Evolutionary conservation across 2,113 vertebrate genomes (phyloP).

Genomic region (Stegastes partitus): DNA sequence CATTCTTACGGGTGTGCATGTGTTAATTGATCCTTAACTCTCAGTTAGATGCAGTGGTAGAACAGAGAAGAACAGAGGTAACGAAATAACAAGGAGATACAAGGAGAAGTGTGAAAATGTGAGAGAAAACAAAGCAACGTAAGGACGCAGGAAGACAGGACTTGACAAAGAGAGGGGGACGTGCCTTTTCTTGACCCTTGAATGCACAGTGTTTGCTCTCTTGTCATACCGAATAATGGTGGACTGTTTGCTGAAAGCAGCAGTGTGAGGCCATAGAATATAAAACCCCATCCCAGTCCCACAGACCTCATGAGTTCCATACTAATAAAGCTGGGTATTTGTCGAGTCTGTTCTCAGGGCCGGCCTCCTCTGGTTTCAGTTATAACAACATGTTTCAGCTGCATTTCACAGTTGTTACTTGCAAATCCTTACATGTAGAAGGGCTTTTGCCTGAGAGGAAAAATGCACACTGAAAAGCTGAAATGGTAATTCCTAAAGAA

Average conservation of each 20-base stretch:
- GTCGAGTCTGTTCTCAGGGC: conserved; percentile 48
- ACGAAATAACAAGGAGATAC: conserved; percentile 45
- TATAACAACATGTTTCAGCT: conserved; percentile 58
- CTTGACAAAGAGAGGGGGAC: conserved; percentile 59
- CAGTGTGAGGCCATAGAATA: conserved; percentile 78
- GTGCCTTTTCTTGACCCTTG: conserved; percentile 79
- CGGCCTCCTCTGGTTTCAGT: conserved; percentile 52
- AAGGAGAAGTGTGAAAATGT: conserved; percentile 52
- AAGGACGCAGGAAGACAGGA: conserved; percentile 57
- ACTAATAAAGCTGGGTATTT: conserved; percentile 75
- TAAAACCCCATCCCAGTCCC: conserved; percentile 68
- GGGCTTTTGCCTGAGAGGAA: conserved; percentile 44
- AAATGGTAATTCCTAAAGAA: conserved; percentile 64
- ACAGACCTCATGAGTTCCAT: conserved; percentile 69
- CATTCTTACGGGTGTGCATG: conserved; percentile 20
- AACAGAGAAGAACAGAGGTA: conserved; percentile 24
- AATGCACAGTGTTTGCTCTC: conserved; percentile 82
- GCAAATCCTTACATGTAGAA: conserved; percentile 61
- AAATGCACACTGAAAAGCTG: conserved; percentile 49
- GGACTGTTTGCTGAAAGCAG: conserved; percentile 83
- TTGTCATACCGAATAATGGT: conserved; percentile 83
- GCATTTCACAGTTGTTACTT: conserved; percentile 73
- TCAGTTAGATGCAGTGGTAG: conserved; percentile 4
- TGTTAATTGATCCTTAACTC: conserved; percentile 22
- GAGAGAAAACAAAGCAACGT: conserved; percentile 63